Base-by-base conservation (phyloP, 2,888 invertebrate species). In the Dolomedes plantarius region DNA sequence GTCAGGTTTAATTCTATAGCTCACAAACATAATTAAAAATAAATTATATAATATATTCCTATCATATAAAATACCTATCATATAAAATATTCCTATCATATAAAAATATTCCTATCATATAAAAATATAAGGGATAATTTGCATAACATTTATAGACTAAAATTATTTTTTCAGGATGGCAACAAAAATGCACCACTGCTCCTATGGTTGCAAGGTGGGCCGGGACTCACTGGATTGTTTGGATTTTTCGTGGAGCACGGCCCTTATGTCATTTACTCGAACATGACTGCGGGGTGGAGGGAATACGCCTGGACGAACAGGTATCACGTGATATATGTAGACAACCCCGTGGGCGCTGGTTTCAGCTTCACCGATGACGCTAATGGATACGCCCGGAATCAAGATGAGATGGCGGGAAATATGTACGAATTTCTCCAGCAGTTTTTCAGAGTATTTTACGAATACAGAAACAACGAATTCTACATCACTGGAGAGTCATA, bases 291-390 rank as follows among this genome's bases (percentile, higher is more conserved):
- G 73, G 92, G 93, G 88, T 92, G 93, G 88, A 93, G 96, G 56
- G 93, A 95, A 89, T 95, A 94, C 89, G 94, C 95, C 11, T 98
- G 98, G 98, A 95, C 94, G 77, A 92, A 93, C 56, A 94, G 94
- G 11, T 96, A 96, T 91, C 94, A 95, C 89, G 91, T 98, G 62
- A 93, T 98, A 75, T 98, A 96, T 91, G 95, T 98, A 80, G 98
- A 98, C 91, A 98, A 97, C 91, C 98, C 98, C 0, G 98, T 96
- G 0, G 97, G 97, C 0, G 95, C 97, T 1, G 98, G 98, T 0
- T 98, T 95, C 91, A 97, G 97, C 92, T 97, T 96, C 90, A 97
- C 98, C 0, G 93, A 94, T 2, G 91, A 93, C 77, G 94, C 94
- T 27, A 93, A 91, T 78, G 97, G 97, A 0, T 97, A 95, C 91